A percentile compares a stretch with the other conserved stretches of the same genome.
phyloP scores from a whole-genome alignment of 1,140 invertebrate species.

The Drosophila jambulina region DNA sequence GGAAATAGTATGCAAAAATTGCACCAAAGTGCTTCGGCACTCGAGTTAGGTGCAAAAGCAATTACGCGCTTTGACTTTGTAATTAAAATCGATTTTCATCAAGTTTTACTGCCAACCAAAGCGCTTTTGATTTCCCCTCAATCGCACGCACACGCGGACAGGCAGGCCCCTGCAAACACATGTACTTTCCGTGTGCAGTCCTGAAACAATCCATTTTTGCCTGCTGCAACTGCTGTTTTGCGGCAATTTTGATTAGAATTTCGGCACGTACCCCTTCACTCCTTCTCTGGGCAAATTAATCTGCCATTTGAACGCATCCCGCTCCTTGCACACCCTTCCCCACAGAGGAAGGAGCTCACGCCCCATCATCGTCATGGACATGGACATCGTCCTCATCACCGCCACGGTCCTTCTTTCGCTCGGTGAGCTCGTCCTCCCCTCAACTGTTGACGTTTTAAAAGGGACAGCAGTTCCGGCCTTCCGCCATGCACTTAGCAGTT shows the following conservation, averaged over 20 bases:
- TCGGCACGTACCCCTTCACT: conserved; percentile 51
- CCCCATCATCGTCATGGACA: conserved; percentile 35
- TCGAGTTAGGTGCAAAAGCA: conserved; percentile 80
- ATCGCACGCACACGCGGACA: conserved; percentile 33
- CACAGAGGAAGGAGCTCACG: conserved; percentile 10
- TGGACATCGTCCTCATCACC: conserved; percentile 3
- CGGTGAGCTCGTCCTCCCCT: not conserved
- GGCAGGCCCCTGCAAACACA: conserved; percentile 6
- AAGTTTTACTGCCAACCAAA: conserved; percentile 69
- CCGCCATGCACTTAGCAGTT: conserved; percentile 19
- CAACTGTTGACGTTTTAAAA: conserved; percentile 22
- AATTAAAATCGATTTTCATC: conserved; percentile 83
- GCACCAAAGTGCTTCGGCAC: conserved; percentile 64
- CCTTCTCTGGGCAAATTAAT: conserved; percentile 53
- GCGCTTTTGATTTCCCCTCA: conserved; percentile 64
- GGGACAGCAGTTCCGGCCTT: conserved; percentile 17
- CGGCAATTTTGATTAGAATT: conserved; percentile 79
- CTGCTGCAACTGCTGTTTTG: conserved; percentile 66
- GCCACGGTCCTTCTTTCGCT: conserved; percentile 17
- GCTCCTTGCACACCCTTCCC: conserved; percentile 4
- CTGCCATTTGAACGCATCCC: conserved; percentile 41
- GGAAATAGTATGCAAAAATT: conserved; percentile 40
- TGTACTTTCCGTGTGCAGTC: conserved; percentile 9
- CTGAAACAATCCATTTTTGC: conserved; percentile 73
- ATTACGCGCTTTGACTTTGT: conserved; percentile 82